phyloP scores from a whole-genome alignment of 2,888 invertebrate species.

The Criorhina ranunculi region DNA sequence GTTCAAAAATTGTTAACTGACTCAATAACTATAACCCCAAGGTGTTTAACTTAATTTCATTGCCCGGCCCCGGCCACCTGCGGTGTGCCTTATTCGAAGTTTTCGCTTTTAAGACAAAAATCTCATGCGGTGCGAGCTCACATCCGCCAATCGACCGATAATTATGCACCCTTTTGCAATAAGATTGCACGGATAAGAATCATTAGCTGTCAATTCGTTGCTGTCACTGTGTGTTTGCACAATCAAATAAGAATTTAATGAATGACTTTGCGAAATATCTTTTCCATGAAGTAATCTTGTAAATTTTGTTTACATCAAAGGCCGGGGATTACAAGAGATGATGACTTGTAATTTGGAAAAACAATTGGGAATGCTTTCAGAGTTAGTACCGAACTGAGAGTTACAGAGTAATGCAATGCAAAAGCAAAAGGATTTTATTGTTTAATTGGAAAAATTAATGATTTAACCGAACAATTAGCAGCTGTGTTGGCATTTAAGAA shows the following conservation, averaged over 20 bases:
- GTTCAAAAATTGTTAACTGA: constrained; percentile 21
- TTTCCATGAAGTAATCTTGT: constrained; percentile 57
- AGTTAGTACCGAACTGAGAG: constrained; percentile 11
- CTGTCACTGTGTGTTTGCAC: constrained; percentile 53
- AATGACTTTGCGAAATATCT: constrained; percentile 67
- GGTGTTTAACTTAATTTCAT: constrained; percentile 20
- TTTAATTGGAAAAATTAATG: constrained; percentile 21
- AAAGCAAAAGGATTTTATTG: constrained; percentile 4
- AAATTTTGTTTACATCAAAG: no score
- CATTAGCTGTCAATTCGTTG: constrained; percentile 74
- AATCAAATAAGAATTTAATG: constrained; percentile 71
- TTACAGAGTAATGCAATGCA: not conserved
- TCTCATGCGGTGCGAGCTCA: constrained; percentile 14
- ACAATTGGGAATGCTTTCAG: not conserved
- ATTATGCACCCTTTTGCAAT: constrained; percentile 75
- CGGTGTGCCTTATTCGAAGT: constrained; percentile 44
- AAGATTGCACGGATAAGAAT: constrained; percentile 65
- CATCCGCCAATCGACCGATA: constrained; percentile 38
- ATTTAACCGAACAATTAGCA: constrained; percentile 7
- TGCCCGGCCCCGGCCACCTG: constrained; percentile 56
- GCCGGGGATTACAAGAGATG: constrained; percentile 24
- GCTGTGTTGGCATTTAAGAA: not conserved
- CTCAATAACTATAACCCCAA: constrained; percentile 27
- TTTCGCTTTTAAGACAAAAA: constrained; percentile 22
- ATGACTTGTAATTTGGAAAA: not conserved